Evolutionary conservation across 2,797 vertebrate species (phyloP).

Genomic region (Myripristis jacobus): DNA sequence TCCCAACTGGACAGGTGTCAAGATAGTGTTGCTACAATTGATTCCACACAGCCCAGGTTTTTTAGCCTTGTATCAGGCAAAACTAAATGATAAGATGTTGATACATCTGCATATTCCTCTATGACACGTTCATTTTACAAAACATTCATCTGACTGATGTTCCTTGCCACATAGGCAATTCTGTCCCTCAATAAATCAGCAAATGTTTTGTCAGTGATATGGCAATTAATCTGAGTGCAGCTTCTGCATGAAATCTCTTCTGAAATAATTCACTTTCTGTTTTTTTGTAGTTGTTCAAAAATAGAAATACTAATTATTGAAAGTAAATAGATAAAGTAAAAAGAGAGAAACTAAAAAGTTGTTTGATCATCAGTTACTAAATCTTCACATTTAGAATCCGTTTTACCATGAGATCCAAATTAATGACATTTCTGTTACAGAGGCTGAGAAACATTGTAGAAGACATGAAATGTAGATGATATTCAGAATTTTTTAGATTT

Average conservation of each 20-base stretch:
- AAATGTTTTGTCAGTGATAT: constrained; percentile 17
- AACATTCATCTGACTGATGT: constrained; percentile 15
- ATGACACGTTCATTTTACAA: constrained; percentile 1
- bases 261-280: constrained; percentile 1
- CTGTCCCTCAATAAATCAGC: constrained; percentile 4
- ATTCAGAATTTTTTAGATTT: too few relatives aligned
- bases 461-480: too few relatives aligned
- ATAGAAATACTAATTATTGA: too few relatives aligned
- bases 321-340: too few relatives aligned
- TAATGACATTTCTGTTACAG: too few relatives aligned
- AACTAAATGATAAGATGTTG: constrained; percentile 6
- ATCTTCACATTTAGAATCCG: too few relatives aligned
- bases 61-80: constrained; percentile 6
- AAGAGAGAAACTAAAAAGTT: constrained; percentile 42
- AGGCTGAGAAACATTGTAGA: too few relatives aligned
- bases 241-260: neutral
- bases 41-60: neutral
- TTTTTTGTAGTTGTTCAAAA: constrained; percentile 12
- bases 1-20: neutral
- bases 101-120: neutral
- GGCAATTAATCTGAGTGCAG: constrained; percentile 15
- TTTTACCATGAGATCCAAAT: too few relatives aligned
- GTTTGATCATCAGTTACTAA: neutral
- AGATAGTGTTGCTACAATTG: neutral
- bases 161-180: constrained; percentile 18